Conservation (phyloP, 2,113 vertebrate genomes). For the Urocitellus parryii region DNA sequence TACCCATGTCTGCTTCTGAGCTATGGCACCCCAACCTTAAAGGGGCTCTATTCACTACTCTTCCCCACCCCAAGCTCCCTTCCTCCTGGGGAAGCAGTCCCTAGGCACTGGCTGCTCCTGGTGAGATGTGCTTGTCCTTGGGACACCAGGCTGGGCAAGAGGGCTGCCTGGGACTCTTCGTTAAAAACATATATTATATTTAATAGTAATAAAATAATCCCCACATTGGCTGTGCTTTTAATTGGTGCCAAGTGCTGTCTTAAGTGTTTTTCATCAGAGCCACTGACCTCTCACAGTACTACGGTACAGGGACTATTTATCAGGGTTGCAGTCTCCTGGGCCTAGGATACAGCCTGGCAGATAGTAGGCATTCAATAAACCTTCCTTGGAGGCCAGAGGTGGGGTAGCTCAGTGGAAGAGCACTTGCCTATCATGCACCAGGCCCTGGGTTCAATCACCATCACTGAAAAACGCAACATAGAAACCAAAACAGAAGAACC, state of each 20-base stretch:
- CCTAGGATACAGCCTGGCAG: neutral
- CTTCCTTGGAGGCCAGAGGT: neutral
- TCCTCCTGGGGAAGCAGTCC: neutral
- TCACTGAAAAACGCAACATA: too few species aligned
- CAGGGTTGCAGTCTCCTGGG: neutral
- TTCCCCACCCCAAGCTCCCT: neutral
- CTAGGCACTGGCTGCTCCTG: neutral
- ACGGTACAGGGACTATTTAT: neutral
- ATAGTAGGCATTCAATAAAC: neutral
- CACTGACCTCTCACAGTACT: neutral
- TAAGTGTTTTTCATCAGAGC: neutral
- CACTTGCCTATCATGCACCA: too few species aligned
- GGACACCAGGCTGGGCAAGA: neutral
- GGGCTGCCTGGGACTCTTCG: neutral
- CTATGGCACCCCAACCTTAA: neutral
- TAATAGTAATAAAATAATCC: conserved; percentile 63
- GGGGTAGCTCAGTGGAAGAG: too few species aligned
- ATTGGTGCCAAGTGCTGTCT: neutral
- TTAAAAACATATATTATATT: neutral
- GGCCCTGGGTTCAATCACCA: too few species aligned
- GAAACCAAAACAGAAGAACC: too few species aligned
- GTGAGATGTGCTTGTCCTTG: neutral
- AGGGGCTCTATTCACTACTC: neutral
- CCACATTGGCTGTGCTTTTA: neutral
- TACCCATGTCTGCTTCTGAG: neutral